Percentiles rank a stretch among this genome's conserved stretches.
phyloP scores from a whole-genome alignment of 2,888 invertebrate species.

The Sarcophaga rosellei region DNA sequence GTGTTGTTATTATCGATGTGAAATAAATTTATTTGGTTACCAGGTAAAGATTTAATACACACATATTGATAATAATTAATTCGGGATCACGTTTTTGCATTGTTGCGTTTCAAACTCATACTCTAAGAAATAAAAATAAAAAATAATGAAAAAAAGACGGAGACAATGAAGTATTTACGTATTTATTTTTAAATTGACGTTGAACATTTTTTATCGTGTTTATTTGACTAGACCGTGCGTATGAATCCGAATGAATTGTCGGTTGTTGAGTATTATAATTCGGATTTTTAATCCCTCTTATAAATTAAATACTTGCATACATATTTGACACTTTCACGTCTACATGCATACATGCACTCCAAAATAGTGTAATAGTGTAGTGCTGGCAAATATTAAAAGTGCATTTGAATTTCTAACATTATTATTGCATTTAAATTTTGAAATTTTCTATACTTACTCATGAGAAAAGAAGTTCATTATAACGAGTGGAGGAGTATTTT shows the following conservation, averaged over 20 bases:
- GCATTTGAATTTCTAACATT: too few species aligned
- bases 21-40: slow-evolving; percentile 23
- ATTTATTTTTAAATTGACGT: not conserved
- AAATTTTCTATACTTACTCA: too few species aligned
- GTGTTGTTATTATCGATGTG: not conserved
- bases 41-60: slow-evolving; percentile 21
- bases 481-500: too few species aligned
- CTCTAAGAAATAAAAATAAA: not conserved
- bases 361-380: too few species aligned
- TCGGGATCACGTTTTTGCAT: slow-evolving; percentile 50
- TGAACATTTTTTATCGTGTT: slow-evolving; percentile 16
- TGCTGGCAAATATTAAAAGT: too few species aligned
- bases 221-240: slow-evolving; percentile 16
- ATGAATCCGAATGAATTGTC: slow-evolving; percentile 34
- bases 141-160: not conserved
- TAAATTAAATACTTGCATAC: slow-evolving; percentile 48
- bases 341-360: not conserved
- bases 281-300: slow-evolving; percentile 53
- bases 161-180: slow-evolving; percentile 12
- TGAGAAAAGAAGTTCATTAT: too few species aligned
- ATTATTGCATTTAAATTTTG: too few species aligned
- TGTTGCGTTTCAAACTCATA: slow-evolving; percentile 11
- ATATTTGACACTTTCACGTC: slow-evolving; percentile 13
- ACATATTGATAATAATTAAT: slow-evolving; percentile 47
- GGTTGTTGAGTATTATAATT: slow-evolving; percentile 41